These are phyloP conservation scores for Ormia ochracea DNA, from an alignment of 2,888 invertebrate genomes.

Conservation along the genomic window DNA sequence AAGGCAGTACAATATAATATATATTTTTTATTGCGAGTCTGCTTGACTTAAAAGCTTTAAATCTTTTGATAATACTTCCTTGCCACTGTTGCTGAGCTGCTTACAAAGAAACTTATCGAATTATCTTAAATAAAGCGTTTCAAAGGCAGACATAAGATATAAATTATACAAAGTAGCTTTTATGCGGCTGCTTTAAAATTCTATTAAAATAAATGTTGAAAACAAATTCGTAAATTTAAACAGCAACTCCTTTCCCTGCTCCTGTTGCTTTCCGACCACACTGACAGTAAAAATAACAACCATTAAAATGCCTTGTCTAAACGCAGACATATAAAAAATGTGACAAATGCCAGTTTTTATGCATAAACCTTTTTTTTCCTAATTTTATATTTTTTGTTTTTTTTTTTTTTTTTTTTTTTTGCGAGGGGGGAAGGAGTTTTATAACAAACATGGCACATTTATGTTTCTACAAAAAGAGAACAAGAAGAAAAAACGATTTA, in stretches of 20 bases:
- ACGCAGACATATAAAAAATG: constrained; percentile 20
- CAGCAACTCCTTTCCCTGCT: not conserved
- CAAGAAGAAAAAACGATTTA: constrained; percentile 9
- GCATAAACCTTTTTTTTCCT: too few relatives aligned
- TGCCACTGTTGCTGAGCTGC: not conserved
- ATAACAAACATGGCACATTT: constrained; percentile 41
- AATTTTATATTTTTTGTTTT: too few relatives aligned
- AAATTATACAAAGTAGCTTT: not conserved
- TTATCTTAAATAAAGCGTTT: not conserved
- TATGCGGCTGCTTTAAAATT: not conserved
- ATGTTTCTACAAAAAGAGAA: too few relatives aligned
- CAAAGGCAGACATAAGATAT: not conserved
- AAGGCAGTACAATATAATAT: too few relatives aligned
- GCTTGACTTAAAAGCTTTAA: too few relatives aligned
- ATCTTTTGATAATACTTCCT: too few relatives aligned
- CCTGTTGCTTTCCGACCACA: not conserved
- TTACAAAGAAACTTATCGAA: not conserved
- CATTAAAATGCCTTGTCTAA: constrained; percentile 42
- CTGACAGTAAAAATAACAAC: constrained; percentile 14
- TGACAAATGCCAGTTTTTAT: constrained; percentile 55
- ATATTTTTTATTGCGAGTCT: too few relatives aligned
- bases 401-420: constrained; percentile 35
- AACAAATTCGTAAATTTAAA: not conserved
- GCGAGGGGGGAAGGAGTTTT: too few relatives aligned
- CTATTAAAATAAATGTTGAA: not conserved